Evolutionary conservation across 2,888 invertebrate species (phyloP).

Genomic region (Hofmannophila pseudospretella): DNA sequence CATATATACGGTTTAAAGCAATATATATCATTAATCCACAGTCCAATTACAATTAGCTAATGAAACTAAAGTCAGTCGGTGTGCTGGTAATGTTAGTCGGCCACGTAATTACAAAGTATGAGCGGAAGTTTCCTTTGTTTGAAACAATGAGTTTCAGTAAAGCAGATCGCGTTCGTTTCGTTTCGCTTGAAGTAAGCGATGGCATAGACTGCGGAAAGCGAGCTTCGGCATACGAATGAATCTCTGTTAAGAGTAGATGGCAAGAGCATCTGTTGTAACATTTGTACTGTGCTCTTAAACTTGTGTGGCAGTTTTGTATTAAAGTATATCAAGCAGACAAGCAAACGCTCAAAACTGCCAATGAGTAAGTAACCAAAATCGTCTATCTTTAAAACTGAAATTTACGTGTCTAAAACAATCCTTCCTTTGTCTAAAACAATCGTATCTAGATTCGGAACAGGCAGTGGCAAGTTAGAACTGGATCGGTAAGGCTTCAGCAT

Average conservation of each 20-base stretch:
- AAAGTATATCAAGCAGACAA: too few relatives aligned
- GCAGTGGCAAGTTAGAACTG: conserved; percentile 1
- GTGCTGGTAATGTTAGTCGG: not conserved
- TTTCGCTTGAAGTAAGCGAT: conserved; percentile 26
- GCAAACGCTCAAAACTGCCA: too few relatives aligned
- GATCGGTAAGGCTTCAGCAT: conserved; percentile 9
- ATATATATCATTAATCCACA: not conserved
- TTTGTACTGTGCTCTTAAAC: too few relatives aligned
- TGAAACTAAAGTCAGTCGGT: not conserved
- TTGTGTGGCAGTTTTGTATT: too few relatives aligned
- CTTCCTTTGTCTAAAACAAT: not conserved
- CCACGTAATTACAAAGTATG: conserved; percentile 28
- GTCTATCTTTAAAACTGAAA: too few relatives aligned
- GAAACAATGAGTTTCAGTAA: conserved; percentile 39
- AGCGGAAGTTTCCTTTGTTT: conserved; percentile 36
- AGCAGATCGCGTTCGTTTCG: conserved; percentile 28
- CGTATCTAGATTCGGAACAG: conserved; percentile 3
- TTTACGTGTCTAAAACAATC: too few relatives aligned
- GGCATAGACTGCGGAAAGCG: conserved; percentile 16
- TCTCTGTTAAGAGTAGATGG: conserved; percentile 2
- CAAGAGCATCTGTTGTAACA: too few relatives aligned
- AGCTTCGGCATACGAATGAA: conserved; percentile 34
- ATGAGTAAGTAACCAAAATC: too few relatives aligned
- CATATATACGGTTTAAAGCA: too few relatives aligned
- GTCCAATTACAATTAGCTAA: not conserved